Evolutionary conservation across 64 coral and sea anemone genomes (phyloP).

Genomic region (Catalaphyllia jardinei): DNA sequence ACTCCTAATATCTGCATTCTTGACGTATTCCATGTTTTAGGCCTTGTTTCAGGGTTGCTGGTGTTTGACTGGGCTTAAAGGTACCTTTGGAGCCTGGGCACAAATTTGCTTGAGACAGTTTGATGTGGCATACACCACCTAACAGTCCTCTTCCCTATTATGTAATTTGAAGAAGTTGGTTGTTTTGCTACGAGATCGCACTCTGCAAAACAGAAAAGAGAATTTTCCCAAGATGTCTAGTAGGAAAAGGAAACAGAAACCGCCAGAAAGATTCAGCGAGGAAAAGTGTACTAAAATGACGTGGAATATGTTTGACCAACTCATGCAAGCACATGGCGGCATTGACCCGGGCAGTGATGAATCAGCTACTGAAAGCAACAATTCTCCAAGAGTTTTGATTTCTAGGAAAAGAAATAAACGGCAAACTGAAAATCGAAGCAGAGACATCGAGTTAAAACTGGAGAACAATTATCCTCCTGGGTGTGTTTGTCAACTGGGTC

Average conservation of each 20-base stretch:
- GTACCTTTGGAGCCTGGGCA: too few species aligned
- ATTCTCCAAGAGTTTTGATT: background rate
- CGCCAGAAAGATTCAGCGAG: slow-evolving; percentile 48
- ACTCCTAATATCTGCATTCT: too few species aligned
- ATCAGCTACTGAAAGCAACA: slow-evolving; percentile 8
- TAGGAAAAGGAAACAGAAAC: slow-evolving; percentile 63
- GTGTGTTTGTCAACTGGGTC: slow-evolving; percentile 12
- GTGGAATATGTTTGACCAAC: slow-evolving; percentile 70
- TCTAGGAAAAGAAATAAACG: slow-evolving; percentile 2
- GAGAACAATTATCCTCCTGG: background rate
- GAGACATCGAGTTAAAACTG: slow-evolving; percentile 3
- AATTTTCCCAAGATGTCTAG: slow-evolving; percentile 45
- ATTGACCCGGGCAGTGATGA: background rate
- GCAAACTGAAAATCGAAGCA: background rate
- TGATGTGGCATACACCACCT: background rate
- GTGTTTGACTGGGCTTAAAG: too few species aligned
- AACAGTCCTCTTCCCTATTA: background rate
- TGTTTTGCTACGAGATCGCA: background rate
- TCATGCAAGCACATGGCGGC: background rate
- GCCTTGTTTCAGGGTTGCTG: too few species aligned
- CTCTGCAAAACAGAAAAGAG: background rate
- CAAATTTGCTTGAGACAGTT: background rate
- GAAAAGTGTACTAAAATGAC: slow-evolving; percentile 61
- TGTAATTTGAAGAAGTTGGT: too few species aligned
- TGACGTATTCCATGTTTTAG: too few species aligned